Evolutionary conservation across 2,888 invertebrate genomes (phyloP).

Genomic region (Ophion obscuratus): DNA sequence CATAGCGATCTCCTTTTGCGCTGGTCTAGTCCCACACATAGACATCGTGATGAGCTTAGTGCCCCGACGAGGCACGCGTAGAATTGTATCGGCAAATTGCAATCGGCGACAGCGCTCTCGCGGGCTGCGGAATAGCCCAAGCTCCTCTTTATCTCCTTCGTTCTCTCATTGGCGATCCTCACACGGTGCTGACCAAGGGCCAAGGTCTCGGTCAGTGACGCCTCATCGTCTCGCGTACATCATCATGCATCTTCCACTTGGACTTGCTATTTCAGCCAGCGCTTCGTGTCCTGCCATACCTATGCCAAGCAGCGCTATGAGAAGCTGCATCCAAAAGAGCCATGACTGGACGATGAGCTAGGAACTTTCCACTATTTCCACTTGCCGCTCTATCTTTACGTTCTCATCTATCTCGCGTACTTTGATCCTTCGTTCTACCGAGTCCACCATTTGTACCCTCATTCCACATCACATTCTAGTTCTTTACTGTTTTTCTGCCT

Average conservation of each 20-base stretch:
- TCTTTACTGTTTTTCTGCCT: neutral
- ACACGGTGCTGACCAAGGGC: slow-evolving; percentile 54
- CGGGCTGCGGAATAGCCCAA: slow-evolving; percentile 47
- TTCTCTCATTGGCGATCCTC: slow-evolving; percentile 18
- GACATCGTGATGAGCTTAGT: slow-evolving; percentile 27
- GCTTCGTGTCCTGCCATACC: neutral
- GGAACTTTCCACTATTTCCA: slow-evolving; percentile 20
- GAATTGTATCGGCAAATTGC: slow-evolving; percentile 82
- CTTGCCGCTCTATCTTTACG: neutral
- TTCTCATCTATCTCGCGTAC: slow-evolving; percentile 74
- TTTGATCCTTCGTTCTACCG: slow-evolving; percentile 51
- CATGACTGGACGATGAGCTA: neutral
- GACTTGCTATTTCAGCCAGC: neutral
- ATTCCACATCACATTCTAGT: slow-evolving; percentile 35
- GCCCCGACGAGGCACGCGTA: slow-evolving; percentile 73
- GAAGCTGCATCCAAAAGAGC: slow-evolving; percentile 1
- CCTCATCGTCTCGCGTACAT: slow-evolving; percentile 40
- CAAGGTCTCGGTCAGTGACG: slow-evolving; percentile 66
- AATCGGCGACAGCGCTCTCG: slow-evolving; percentile 76
- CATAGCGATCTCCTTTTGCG: slow-evolving; percentile 50
- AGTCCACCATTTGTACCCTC: slow-evolving; percentile 43
- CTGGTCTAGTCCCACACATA: slow-evolving; percentile 54
- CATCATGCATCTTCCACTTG: slow-evolving; percentile 16
- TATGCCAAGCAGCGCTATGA: neutral
- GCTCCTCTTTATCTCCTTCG: slow-evolving; percentile 26